These are phyloP conservation scores for Unio delphinus DNA, from an alignment of 2,888 invertebrate species.

Conservation along the genomic window DNA sequence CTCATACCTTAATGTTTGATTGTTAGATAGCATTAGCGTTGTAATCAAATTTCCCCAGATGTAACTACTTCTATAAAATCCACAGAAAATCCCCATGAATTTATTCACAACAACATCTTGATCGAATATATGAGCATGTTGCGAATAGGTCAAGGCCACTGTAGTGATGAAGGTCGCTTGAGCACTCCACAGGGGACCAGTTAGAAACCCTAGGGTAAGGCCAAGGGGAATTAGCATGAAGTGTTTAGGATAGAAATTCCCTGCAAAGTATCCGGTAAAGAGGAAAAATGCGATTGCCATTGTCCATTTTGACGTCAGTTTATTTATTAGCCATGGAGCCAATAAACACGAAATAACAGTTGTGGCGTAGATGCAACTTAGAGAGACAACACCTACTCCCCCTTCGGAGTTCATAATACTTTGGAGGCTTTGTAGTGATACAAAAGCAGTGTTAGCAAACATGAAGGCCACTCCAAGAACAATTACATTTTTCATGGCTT, in stretches of 20 bases:
- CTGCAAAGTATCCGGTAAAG: conserved; percentile 62
- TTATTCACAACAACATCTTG: conserved; percentile 61
- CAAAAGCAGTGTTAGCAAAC: conserved; percentile 66
- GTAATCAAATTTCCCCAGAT: conserved; percentile 68
- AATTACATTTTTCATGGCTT: conserved; percentile 62
- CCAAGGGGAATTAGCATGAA: conserved; percentile 63
- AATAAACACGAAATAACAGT: conserved; percentile 66
- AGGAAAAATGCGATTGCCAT: conserved; percentile 59
- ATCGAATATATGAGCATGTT: conserved; percentile 49
- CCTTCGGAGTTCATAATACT: conserved; percentile 61
- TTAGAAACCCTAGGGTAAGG: conserved; percentile 57
- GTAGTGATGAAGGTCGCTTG: conserved; percentile 67
- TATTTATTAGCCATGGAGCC: conserved; percentile 65
- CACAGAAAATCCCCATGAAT: conserved; percentile 67
- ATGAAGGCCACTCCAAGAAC: conserved; percentile 65
- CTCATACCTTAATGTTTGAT: conserved; percentile 23
- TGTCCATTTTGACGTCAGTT: conserved; percentile 66
- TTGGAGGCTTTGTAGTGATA: conserved; percentile 65
- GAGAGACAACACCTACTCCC: conserved; percentile 63
- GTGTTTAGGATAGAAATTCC: conserved; percentile 63
- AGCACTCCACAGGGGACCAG: conserved; percentile 67
- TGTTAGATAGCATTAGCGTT: conserved; percentile 51
- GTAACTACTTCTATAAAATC: conserved; percentile 63
- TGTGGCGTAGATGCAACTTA: conserved; percentile 64
- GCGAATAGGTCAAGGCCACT: conserved; percentile 63